These are phyloP conservation scores for Plagodis dolabraria DNA, from an alignment of 2,888 invertebrate species.

Conservation along the genomic window DNA sequence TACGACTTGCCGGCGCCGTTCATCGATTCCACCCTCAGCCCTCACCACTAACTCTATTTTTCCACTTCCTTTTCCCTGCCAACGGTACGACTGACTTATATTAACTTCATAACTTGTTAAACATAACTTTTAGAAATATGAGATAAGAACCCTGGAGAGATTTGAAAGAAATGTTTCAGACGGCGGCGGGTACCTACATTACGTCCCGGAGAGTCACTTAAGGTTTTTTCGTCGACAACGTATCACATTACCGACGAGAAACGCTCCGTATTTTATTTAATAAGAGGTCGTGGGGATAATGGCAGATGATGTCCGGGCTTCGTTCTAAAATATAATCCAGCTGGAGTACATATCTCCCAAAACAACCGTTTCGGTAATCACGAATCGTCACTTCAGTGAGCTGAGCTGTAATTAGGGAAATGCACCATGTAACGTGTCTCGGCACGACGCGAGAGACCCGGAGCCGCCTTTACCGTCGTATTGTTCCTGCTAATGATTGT, in stretches of 20 bases:
- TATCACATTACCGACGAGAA: constrained; percentile 52
- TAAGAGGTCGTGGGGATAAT: constrained; percentile 52
- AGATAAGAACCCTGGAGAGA: constrained; percentile 66
- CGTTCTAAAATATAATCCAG: constrained; percentile 56
- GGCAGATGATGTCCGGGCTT: constrained; percentile 51
- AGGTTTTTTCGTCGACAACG: constrained; percentile 50
- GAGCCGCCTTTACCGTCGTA: constrained; percentile 52
- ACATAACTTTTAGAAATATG: constrained; percentile 75
- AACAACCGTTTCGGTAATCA: constrained; percentile 75
- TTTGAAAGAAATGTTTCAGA: constrained; percentile 63
- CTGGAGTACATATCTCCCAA: constrained; percentile 59
- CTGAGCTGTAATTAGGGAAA: constrained; percentile 79
- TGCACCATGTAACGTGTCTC: constrained; percentile 76
- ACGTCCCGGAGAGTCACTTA: constrained; percentile 51
- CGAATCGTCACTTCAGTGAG: constrained; percentile 73
- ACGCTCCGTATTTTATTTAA: constrained; percentile 59
- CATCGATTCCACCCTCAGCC: constrained; percentile 59
- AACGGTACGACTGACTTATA: constrained; percentile 70
- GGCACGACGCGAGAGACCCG: constrained; percentile 43
- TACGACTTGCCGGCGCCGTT: constrained; percentile 62
- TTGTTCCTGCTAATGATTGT: constrained; percentile 80
- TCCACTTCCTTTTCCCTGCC: constrained; percentile 68
- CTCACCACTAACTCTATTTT: constrained; percentile 69
- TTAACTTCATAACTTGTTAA: constrained; percentile 79
- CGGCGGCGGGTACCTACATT: constrained; percentile 52